Evolutionary conservation across 2,888 invertebrate species (phyloP).

Genomic region (Drosophila eohydei): DNA sequence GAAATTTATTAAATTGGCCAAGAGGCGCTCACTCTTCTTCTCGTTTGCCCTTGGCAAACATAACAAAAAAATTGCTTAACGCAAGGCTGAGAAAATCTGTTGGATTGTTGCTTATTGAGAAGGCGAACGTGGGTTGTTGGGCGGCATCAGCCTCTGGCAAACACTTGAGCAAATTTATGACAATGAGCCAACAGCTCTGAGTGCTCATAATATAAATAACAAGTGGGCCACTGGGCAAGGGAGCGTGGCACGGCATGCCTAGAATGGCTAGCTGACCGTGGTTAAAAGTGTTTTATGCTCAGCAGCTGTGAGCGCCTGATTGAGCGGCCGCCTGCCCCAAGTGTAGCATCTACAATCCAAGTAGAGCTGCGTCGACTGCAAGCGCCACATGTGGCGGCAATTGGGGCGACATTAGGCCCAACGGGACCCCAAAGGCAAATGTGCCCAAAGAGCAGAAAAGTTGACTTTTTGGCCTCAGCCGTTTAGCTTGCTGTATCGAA

Average conservation of each 20-base stretch:
- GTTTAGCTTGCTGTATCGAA: conserved; percentile 38
- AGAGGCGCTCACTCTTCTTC: conserved; percentile 53
- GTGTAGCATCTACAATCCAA: conserved; percentile 23
- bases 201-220: conserved; percentile 80
- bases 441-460: conserved; percentile 43
- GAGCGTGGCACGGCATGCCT: conserved; percentile 55
- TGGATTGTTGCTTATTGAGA: conserved; percentile 19
- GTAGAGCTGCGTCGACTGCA: background rate
- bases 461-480: conserved; percentile 62
- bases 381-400: conserved; percentile 75
- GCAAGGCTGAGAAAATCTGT: conserved; percentile 56
- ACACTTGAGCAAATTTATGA: conserved; percentile 78
- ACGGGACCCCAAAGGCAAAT: conserved; percentile 61
- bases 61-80: conserved; percentile 37
- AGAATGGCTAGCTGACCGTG: conserved; percentile 65
- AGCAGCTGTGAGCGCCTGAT: conserved; percentile 56
- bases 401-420: conserved; percentile 82
- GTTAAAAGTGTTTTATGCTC: conserved; percentile 68
- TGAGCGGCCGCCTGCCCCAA: conserved; percentile 52
- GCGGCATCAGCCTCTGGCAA: conserved; percentile 52
- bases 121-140: background rate
- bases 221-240: conserved; percentile 65
- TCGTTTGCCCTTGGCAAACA: conserved; percentile 18
- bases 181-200: conserved; percentile 77
- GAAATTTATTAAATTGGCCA: conserved; percentile 81